Evolutionary conservation across 1,140 invertebrate genomes (phyloP).

Genomic region (Araneus ventricosus): DNA sequence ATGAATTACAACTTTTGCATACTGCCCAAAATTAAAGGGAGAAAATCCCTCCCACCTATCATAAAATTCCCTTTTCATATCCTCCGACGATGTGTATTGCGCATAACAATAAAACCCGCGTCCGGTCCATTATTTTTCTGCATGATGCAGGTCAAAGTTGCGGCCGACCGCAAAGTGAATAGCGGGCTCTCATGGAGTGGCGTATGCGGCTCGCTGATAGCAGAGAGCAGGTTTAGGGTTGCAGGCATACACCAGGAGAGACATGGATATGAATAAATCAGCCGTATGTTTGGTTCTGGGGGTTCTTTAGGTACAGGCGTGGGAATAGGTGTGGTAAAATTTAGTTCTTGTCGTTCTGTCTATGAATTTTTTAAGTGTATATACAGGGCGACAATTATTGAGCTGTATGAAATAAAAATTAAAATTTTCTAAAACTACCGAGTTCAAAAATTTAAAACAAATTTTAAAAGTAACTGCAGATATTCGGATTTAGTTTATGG

Average conservation of each 20-base stretch:
- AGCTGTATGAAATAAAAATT: too few species aligned
- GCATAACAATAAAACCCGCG: slow-evolving; percentile 24
- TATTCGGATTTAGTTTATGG: too few species aligned
- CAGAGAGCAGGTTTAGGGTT: not conserved
- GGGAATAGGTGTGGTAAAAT: too few species aligned
- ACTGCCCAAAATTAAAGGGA: not conserved
- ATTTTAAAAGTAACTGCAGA: too few species aligned
- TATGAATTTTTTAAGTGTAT: too few species aligned
- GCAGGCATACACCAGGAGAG: not conserved
- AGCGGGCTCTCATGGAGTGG: not conserved
- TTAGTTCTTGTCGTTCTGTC: too few species aligned
- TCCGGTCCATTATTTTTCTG: not conserved
- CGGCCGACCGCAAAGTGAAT: slow-evolving; percentile 33
- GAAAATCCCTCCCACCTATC: not conserved
- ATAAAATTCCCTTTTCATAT: not conserved
- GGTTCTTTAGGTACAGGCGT: not conserved
- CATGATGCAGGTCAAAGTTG: not conserved
- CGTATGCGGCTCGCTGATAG: not conserved
- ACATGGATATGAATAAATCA: not conserved
- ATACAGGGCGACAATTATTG: too few species aligned
- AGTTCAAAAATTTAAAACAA: too few species aligned
- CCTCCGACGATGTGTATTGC: not conserved
- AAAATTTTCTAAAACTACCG: too few species aligned
- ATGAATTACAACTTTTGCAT: not conserved
- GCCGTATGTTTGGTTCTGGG: not conserved